Percentiles rank a stretch among this genome's conserved stretches.
Evolutionary conservation across 2,797 vertebrate species (phyloP).

Genomic region (Gobio occitaniae): DNA sequence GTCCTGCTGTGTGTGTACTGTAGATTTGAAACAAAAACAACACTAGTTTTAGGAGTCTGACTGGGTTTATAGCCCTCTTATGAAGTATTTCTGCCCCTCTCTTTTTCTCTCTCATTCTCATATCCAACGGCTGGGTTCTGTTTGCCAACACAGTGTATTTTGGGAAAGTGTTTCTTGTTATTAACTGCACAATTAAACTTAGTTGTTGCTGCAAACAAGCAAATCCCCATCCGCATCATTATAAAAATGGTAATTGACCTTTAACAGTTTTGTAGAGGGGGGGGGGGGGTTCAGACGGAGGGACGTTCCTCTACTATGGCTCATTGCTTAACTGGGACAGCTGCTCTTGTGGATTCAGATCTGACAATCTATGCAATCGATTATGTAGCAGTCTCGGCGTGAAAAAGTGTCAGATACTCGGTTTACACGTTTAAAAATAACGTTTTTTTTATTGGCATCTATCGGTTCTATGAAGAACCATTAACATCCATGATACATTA

Average conservation of each 20-base stretch:
- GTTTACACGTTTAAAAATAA: neutral
- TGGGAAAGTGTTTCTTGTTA: conserved; percentile 54
- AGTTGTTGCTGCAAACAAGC: conserved; percentile 79
- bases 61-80: neutral
- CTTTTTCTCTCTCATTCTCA: neutral
- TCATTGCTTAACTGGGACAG: conserved; percentile 72
- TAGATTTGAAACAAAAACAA: conserved; percentile 34
- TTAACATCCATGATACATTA: neutral
- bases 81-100: neutral
- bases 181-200: conserved; percentile 62
- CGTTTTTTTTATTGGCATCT: neutral
- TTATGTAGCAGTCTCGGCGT: neutral
- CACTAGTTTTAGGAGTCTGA: conserved; percentile 25
- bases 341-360: conserved; percentile 59
- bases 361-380: conserved; percentile 8
- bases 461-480: neutral
- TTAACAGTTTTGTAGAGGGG: conserved; percentile 68
- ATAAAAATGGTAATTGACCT: conserved; percentile 82
- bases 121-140: conserved; percentile 11
- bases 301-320: conserved; percentile 74
- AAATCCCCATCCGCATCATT: conserved; percentile 78
- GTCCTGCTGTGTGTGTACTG: conserved; percentile 5
- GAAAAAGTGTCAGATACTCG: neutral
- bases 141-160: conserved; percentile 50
- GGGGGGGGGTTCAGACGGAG: conserved; percentile 63